These are phyloP conservation scores for Xenus cinereus DNA, from an alignment of 2,113 vertebrate species.

Conservation along the genomic window DNA sequence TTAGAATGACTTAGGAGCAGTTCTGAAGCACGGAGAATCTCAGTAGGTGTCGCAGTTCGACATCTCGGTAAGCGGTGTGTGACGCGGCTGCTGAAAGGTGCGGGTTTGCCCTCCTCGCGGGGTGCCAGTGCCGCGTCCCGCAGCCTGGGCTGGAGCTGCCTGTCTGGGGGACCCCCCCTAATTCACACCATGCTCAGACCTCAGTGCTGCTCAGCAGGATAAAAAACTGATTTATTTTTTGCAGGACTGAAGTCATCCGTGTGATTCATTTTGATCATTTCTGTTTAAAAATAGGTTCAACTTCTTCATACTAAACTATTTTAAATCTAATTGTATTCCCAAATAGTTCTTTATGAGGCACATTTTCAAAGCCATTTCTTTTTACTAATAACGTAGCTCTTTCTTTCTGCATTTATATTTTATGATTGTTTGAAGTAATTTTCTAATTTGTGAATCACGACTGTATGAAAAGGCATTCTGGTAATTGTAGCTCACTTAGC, in stretches of 20 bases:
- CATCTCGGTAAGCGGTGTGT: accelerated
- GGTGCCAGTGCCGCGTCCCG: accelerated
- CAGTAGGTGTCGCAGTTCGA: background rate
- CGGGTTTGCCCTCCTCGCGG: background rate
- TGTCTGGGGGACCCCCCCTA: background rate
- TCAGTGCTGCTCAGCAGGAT: background rate
- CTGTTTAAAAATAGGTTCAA: constrained; percentile 33
- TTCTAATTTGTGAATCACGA: constrained; percentile 32
- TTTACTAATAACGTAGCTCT: background rate
- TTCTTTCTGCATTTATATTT: background rate
- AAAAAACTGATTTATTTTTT: background rate
- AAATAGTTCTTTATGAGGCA: background rate
- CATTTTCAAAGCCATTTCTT: background rate
- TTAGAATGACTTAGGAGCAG: background rate
- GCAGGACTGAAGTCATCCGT: background rate
- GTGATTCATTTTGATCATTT: constrained; percentile 38
- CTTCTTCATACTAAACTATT: background rate
- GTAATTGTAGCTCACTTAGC: background rate
- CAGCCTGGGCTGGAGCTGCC: background rate
- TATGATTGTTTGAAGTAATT: constrained; percentile 26
- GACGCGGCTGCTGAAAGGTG: background rate
- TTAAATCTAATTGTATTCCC: constrained; percentile 15
- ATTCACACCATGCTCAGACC: background rate
- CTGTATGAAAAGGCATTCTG: background rate
- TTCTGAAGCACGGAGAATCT: background rate